Percentiles rank a stretch among this genome's conserved stretches.
Conservation (phyloP, 2,797 vertebrate genomes). For the Melanotaenia maccullochi region DNA sequence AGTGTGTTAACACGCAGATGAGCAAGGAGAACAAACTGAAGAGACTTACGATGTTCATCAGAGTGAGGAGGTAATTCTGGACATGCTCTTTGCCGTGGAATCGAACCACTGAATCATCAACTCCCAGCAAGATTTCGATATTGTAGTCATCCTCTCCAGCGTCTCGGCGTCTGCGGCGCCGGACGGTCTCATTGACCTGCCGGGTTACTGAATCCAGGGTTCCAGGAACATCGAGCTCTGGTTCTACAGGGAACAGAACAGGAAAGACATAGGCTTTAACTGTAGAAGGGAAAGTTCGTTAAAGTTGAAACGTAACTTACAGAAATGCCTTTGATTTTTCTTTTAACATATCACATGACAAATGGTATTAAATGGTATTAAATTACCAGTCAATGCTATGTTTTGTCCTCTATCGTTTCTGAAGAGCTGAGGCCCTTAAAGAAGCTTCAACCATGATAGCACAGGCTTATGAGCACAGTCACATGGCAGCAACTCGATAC, state of each 20-base stretch:
- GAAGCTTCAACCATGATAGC: too few species aligned
- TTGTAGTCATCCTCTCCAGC: conserved; percentile 90
- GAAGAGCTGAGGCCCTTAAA: too few species aligned
- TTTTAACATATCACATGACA: too few species aligned
- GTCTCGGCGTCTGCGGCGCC: conserved; percentile 85
- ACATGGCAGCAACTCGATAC: too few species aligned
- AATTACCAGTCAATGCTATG: too few species aligned
- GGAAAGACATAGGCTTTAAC: neutral
- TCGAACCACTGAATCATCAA: conserved; percentile 96
- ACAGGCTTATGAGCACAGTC: too few species aligned
- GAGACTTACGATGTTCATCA: conserved; percentile 98
- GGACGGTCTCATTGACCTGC: conserved; percentile 85
- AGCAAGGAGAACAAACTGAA: neutral
- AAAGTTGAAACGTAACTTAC: neutral
- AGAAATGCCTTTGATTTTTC: neutral
- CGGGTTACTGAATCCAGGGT: conserved; percentile 79
- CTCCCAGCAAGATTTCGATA: conserved; percentile 95
- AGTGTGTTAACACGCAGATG: too few species aligned
- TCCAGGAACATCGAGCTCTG: conserved; percentile 73
- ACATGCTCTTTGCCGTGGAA: conserved; percentile 98
- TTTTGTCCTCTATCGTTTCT: too few species aligned
- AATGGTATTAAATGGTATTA: too few species aligned
- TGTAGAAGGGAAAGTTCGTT: neutral
- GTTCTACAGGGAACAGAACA: conserved; percentile 55
- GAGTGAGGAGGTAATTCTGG: conserved; percentile 97